Percentiles rank a stretch among this genome's conserved stretches.
phyloP scores from a whole-genome alignment of 2,797 vertebrate genomes.

The Enteromius argenteus region DNA sequence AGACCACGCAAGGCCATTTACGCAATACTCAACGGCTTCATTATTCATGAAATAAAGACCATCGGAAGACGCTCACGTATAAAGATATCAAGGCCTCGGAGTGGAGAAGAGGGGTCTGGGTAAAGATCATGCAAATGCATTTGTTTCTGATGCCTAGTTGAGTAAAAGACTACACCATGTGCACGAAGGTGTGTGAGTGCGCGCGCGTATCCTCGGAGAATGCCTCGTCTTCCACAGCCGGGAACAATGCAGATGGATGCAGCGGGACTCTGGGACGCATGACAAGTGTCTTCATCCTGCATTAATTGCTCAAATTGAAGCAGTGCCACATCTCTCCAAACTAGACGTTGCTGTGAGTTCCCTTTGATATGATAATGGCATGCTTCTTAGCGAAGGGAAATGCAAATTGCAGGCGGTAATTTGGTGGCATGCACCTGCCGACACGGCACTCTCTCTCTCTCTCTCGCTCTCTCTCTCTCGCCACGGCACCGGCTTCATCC shows the following conservation, averaged over 20 bases:
- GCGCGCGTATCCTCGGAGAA: conserved; percentile 37
- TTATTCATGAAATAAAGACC: conserved; percentile 29
- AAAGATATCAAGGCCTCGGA: conserved; percentile 36
- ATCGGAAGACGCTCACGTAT: conserved; percentile 16
- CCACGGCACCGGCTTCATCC: conserved; percentile 58
- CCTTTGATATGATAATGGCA: conserved; percentile 99
- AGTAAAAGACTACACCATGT: conserved; percentile 46
- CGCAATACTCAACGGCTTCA: conserved; percentile 13
- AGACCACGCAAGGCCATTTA: conserved; percentile 15
- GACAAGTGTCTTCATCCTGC: conserved; percentile 96
- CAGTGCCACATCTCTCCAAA: conserved; percentile 97
- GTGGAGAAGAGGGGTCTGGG: conserved; percentile 28
- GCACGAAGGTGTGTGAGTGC: conserved; percentile 45
- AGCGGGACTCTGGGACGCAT: conserved; percentile 85
- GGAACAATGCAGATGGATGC: conserved; percentile 89
- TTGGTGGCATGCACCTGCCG: conserved; percentile 99
- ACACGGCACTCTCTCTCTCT: conserved; percentile 86
- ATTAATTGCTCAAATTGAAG: conserved; percentile 99
- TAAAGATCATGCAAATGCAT: conserved; percentile 59
- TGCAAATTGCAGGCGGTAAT: conserved; percentile 97
- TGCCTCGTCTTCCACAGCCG: conserved; percentile 77
- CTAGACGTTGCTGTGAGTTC: conserved; percentile 93
- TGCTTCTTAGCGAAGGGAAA: conserved; percentile 98
- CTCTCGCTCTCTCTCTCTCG: conserved; percentile 60
- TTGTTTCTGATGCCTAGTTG: conserved; percentile 50